These are phyloP conservation scores for Tiliqua scincoides DNA, from an alignment of 2,113 vertebrate genomes.

Conservation along the genomic window DNA sequence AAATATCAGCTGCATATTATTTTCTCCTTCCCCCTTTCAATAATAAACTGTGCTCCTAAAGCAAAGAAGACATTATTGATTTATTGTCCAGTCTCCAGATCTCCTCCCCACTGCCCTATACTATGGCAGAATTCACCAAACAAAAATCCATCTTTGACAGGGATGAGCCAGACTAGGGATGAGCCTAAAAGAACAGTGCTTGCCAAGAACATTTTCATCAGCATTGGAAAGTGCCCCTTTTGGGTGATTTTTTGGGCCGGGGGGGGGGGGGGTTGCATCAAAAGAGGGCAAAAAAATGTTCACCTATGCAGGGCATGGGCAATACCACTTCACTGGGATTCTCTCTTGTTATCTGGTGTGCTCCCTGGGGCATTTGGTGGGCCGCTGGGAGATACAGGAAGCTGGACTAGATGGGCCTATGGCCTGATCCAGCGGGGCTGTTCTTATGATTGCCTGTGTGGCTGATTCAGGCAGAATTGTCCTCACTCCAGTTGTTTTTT, in stretches of 20 bases:
- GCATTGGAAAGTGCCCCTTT: neutral
- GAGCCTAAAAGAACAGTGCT: neutral
- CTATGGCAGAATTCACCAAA: slow-evolving; percentile 20
- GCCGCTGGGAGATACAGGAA: too few relatives aligned
- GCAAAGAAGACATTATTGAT: slow-evolving; percentile 51
- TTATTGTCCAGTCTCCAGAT: slow-evolving; percentile 17
- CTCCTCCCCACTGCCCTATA: neutral
- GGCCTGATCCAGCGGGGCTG: too few relatives aligned
- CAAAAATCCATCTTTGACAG: slow-evolving; percentile 6
- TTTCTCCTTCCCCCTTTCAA: slow-evolving; percentile 51
- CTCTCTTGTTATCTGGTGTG: too few relatives aligned
- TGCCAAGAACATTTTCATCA: neutral
- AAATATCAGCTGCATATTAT: slow-evolving; percentile 34
- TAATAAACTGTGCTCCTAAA: slow-evolving; percentile 48
- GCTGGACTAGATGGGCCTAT: too few relatives aligned
- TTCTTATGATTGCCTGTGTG: too few relatives aligned
- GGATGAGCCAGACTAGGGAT: neutral
- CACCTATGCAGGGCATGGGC: neutral
- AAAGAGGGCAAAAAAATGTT: neutral
- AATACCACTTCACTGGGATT: too few relatives aligned
- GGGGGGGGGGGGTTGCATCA: neutral
- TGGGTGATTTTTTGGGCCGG: neutral
- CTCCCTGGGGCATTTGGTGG: too few relatives aligned
- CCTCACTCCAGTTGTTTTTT: neutral
- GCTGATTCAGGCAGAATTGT: neutral